Conservation (phyloP, 92 coral and sea anemone genomes). For the Bergia puertoricense region DNA sequence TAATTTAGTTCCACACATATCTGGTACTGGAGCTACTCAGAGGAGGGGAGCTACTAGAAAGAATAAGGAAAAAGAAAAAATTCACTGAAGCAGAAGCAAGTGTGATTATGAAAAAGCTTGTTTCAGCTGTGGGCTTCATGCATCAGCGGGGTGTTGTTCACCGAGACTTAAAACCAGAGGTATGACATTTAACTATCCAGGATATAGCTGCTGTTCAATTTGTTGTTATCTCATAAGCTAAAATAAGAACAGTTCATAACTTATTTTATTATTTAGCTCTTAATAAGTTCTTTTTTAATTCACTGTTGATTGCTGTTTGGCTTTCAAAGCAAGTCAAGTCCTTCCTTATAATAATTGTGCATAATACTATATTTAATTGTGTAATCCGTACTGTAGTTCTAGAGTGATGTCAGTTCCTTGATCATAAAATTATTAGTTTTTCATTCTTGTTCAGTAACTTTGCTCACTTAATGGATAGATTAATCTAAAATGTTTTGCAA, state of each 20-base stretch:
- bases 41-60: conserved; percentile 94
- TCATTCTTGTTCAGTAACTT: too few relatives aligned
- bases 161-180: conserved; percentile 99
- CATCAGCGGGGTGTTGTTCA: conserved; percentile 97
- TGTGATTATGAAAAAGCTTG: conserved; percentile 80
- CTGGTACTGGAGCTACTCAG: conserved; percentile 89
- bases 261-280: too few relatives aligned
- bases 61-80: conserved; percentile 92
- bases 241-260: not conserved
- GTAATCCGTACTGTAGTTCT: too few relatives aligned
- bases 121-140: conserved; percentile 92
- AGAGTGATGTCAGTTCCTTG: too few relatives aligned
- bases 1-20: conserved; percentile 85
- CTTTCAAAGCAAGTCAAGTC: too few relatives aligned
- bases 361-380: too few relatives aligned
- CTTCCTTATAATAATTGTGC: too few relatives aligned
- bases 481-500: too few relatives aligned
- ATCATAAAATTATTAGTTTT: too few relatives aligned
- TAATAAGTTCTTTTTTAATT: too few relatives aligned
- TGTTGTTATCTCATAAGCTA: not conserved
- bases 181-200: conserved; percentile 3
- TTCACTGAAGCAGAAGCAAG: conserved; percentile 97
- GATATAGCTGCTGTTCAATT: not conserved
- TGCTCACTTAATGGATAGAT: too few relatives aligned
- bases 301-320: too few relatives aligned